Evolutionary conservation across 2,888 invertebrate genomes (phyloP), one percentile per base, ranked within the genome.

Genomic region (Netelia virgata): DNA sequence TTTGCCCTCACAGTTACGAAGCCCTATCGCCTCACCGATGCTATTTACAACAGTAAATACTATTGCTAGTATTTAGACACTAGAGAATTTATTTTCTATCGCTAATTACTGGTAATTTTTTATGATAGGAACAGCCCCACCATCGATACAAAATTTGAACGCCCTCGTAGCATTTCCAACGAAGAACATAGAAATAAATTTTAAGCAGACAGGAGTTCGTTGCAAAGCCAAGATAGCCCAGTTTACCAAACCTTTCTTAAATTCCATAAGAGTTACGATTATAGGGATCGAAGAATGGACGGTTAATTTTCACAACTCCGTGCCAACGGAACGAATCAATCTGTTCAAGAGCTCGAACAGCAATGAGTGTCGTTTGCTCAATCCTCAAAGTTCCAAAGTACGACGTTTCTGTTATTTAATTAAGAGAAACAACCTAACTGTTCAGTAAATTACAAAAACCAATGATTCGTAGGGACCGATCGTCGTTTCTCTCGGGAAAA

Each of bases 1-100:
- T 89, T 90, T 83, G 87, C 91, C n/a, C 88, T 87, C 3, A 90
- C 89, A 1, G 82, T 91, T 20, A 91, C 91, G 50, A 90, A 91
- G 83, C 90, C 92, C 0, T 92, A 88, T 82, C 88, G 90, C 18
- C 88, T 92, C 14, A 92, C 90, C 0, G 92, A 92, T 69, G 88
- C 88, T 14, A 76, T 88, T 74, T 79, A 84, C 50, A 75, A 82
- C 0, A 81, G 47, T 78, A 79, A 18, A 28, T 81, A 8, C 23
- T 53, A 64, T 47, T 11, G 69, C 16, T n/a, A n/a, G n/a, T n/a
- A n/a, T n/a, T 61, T 20, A 11, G 36, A 36, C 5, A 28, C 10
- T 28, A 20, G 20, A 9, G 14, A 50, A 69, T 43, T 10, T 70
- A 23, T 28, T 55, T 28, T 53, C 18, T 68, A 41, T 41, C 11